Conservation (phyloP, 2,113 vertebrate species). For the Hippoglossus stenolepis region DNA sequence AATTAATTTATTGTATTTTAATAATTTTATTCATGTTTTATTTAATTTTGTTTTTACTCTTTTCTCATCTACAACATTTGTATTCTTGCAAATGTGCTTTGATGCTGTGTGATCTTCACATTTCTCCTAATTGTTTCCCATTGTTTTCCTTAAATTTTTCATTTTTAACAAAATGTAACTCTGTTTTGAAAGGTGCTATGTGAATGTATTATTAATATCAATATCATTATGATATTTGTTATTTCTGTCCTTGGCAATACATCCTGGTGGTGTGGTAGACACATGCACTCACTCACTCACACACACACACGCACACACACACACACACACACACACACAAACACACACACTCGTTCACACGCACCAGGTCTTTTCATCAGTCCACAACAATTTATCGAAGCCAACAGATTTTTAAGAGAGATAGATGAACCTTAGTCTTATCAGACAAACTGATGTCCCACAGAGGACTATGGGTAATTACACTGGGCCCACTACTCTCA, state of each 20-base stretch:
- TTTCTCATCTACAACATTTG: too few relatives aligned
- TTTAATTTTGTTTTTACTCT: too few relatives aligned
- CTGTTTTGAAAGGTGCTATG: too few relatives aligned
- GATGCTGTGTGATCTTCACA: too few relatives aligned
- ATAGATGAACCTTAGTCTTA: constrained; percentile 48
- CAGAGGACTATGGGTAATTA: constrained; percentile 51
- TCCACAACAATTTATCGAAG: constrained; percentile 13
- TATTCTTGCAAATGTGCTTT: too few relatives aligned
- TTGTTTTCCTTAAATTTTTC: too few relatives aligned
- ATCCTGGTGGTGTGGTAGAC: neutral
- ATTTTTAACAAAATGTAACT: too few relatives aligned
- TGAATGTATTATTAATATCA: too few relatives aligned
- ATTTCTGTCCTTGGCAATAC: neutral
- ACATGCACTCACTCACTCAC: constrained; percentile 2
- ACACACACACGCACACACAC: neutral
- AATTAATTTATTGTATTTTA: too few relatives aligned
- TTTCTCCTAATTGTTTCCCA: too few relatives aligned
- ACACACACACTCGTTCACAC: constrained; percentile 9
- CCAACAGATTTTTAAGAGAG: constrained; percentile 51
- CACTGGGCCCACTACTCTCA: constrained; percentile 24
- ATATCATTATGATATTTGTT: too few relatives aligned
- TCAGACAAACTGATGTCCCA: constrained; percentile 48
- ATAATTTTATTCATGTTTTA: too few relatives aligned
- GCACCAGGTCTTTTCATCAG: neutral
- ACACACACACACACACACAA: constrained; percentile 6